Evolutionary conservation across 2,113 vertebrate species (phyloP).

Genomic region (Siniperca knerii): DNA sequence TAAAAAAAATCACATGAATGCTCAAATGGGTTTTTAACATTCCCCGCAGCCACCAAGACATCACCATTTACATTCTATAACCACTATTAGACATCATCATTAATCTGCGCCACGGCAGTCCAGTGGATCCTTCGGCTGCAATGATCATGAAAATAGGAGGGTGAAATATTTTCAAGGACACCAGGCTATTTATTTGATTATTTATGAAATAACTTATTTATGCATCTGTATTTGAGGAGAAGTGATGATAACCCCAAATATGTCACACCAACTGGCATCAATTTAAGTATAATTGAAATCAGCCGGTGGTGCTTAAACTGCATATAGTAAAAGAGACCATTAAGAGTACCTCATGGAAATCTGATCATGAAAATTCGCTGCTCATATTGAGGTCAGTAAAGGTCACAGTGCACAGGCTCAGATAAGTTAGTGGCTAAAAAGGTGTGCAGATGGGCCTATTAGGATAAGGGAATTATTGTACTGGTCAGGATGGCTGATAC

Average conservation of each 20-base stretch:
- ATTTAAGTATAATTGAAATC: conserved; percentile 49
- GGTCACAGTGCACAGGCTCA: conserved; percentile 34
- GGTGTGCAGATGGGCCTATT: conserved; percentile 38
- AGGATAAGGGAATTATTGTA: conserved; percentile 48
- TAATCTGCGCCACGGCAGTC: conserved; percentile 45
- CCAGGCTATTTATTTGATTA: conserved; percentile 44
- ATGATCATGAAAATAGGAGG: conserved; percentile 23
- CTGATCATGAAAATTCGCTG: conserved; percentile 45
- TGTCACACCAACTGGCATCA: background rate
- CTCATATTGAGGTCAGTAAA: conserved; percentile 55
- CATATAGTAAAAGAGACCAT: conserved; percentile 9
- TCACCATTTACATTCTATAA: conserved; percentile 58
- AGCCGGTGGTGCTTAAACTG: background rate
- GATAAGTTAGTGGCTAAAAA: conserved; percentile 62
- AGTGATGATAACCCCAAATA: conserved; percentile 20
- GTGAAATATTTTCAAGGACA: conserved; percentile 52
- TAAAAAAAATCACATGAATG: conserved; percentile 26
- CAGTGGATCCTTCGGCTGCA: conserved; percentile 1
- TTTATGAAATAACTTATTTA: conserved; percentile 47
- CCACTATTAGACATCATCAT: conserved; percentile 47
- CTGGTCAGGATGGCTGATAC: conserved; percentile 31
- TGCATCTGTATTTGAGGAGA: conserved; percentile 28
- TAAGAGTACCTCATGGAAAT: conserved; percentile 39
- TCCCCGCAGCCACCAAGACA: conserved; percentile 38
- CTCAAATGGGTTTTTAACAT: conserved; percentile 51